Conservation (phyloP, 2,888 invertebrate genomes). For the Girardia tigrina region DNA sequence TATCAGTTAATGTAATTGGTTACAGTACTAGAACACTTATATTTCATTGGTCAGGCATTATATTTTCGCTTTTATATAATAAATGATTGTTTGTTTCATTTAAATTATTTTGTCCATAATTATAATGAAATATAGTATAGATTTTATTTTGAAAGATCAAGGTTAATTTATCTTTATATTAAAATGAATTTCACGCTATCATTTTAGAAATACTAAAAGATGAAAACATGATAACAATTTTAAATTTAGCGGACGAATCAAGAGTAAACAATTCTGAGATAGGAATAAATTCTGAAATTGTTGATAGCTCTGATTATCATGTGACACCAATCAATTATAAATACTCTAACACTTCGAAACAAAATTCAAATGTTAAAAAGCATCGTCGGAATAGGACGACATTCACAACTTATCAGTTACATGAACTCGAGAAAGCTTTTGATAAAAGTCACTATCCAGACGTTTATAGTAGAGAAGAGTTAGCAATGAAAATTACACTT, state of each 20-base stretch:
- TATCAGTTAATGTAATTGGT: too few relatives aligned
- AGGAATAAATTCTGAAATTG: background rate
- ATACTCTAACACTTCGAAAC: background rate
- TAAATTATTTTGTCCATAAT: too few relatives aligned
- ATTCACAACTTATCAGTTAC: conserved; percentile 94
- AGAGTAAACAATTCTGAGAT: background rate
- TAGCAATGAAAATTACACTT: conserved; percentile 88
- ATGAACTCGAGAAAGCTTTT: conserved; percentile 75
- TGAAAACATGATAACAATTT: background rate
- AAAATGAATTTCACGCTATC: background rate
- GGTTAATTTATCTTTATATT: background rate
- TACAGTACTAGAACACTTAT: too few relatives aligned
- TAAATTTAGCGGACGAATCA: background rate
- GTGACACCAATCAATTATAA: background rate
- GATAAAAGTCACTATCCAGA: conserved; percentile 87
- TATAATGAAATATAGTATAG: conserved; percentile 12
- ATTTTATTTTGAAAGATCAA: background rate
- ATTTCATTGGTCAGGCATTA: too few relatives aligned
- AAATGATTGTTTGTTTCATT: too few relatives aligned
- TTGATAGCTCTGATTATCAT: background rate
- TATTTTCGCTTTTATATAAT: too few relatives aligned
- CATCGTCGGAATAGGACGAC: conserved; percentile 89
- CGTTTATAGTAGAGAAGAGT: conserved; percentile 86
- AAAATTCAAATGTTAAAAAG: conserved; percentile 63
- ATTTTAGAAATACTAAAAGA: background rate